Conservation (phyloP, 2,113 vertebrate genomes). For the Perccottus glenii region DNA sequence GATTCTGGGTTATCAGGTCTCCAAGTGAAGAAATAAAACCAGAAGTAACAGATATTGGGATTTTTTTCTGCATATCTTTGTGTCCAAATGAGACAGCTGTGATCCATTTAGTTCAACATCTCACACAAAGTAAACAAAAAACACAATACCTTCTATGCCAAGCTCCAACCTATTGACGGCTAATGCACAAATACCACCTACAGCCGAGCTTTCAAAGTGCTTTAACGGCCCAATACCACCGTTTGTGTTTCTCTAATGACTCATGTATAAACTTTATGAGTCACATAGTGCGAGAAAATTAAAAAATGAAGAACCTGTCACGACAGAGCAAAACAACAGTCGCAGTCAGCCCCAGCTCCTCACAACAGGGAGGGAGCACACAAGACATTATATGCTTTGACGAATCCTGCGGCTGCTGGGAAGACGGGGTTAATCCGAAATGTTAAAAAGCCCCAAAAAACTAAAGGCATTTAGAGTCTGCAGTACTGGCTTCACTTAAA, state of each 20-base stretch:
- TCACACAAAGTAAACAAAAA: background rate
- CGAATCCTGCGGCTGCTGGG: constrained; percentile 4
- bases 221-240: background rate
- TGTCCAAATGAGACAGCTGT: no score
- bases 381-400: constrained; percentile 37
- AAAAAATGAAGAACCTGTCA: constrained; percentile 11
- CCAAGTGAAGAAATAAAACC: no score
- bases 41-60: no score
- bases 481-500: background rate
- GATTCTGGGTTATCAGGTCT: no score
- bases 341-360: constrained; percentile 4
- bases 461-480: background rate
- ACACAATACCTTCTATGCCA: background rate
- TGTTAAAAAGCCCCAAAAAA: background rate
- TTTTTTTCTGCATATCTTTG: no score
- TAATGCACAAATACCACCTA: background rate
- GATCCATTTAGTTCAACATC: no score
- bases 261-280: background rate
- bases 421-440: constrained; percentile 51
- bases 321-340: background rate
- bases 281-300: constrained; percentile 15
- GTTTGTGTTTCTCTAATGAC: background rate
- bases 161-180: background rate
- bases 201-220: background rate
- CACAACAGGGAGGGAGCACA: constrained; percentile 2